Evolutionary conservation across 92 coral and sea anemone genomes (phyloP).

Genomic region (Parazoanthus darwini): DNA sequence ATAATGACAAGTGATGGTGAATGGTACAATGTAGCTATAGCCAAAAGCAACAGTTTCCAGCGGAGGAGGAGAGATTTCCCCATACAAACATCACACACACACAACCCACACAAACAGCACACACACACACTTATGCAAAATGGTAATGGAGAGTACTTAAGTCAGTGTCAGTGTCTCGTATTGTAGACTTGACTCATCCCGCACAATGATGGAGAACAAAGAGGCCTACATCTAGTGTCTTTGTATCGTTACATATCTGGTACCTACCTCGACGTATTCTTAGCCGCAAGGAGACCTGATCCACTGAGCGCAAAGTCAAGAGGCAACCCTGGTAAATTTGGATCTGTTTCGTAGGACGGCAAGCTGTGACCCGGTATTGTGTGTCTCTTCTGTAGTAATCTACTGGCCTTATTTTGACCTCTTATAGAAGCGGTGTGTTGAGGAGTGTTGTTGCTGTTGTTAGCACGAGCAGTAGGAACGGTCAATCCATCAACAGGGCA

Average conservation of each 20-base stretch:
- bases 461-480: slow-evolving; percentile 34
- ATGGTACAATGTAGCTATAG: too few species aligned
- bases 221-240: neutral
- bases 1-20: too few species aligned
- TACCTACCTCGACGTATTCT: slow-evolving; percentile 44
- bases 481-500: slow-evolving; percentile 91
- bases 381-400: slow-evolving; percentile 53
- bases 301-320: slow-evolving; percentile 80
- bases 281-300: slow-evolving; percentile 54
- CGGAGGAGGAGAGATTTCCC: too few species aligned
- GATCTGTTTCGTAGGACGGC: slow-evolving; percentile 33
- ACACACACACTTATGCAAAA: too few species aligned
- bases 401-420: slow-evolving; percentile 40
- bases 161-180: neutral
- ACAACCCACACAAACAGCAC: too few species aligned
- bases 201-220: neutral
- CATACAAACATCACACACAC: too few species aligned
- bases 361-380: slow-evolving; percentile 28
- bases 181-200: neutral
- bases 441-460: slow-evolving; percentile 15
- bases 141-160: neutral
- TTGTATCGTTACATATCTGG: neutral
- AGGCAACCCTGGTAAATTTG: slow-evolving; percentile 72
- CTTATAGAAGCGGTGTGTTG: slow-evolving; percentile 20
- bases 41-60: too few species aligned